Evolutionary conservation across 2,113 vertebrate species (phyloP).

Genomic region (Alosa alosa): DNA sequence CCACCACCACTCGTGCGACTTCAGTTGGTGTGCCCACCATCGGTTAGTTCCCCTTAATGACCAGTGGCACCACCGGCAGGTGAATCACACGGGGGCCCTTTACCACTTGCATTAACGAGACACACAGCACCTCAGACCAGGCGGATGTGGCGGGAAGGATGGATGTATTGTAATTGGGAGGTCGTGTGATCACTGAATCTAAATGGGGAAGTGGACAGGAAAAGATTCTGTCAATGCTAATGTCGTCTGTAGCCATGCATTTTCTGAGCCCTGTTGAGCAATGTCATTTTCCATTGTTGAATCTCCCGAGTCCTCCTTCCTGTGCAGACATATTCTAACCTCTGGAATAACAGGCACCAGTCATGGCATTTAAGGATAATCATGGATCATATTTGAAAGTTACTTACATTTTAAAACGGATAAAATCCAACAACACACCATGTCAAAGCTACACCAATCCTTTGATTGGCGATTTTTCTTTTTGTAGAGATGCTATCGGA

Average conservation of each 20-base stretch:
- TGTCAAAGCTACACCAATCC: no score
- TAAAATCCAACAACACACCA: background rate
- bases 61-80: background rate
- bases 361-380: background rate
- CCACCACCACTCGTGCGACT: background rate
- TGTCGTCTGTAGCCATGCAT: no score
- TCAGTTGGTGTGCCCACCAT: background rate
- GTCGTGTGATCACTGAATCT: background rate
- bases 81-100: background rate
- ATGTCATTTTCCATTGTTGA: background rate
- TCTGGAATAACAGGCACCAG: background rate
- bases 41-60: background rate
- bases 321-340: background rate
- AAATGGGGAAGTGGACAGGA: background rate
- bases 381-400: background rate
- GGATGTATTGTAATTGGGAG: background rate
- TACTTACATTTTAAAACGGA: background rate
- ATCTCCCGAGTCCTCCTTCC: background rate
- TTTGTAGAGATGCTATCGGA: background rate
- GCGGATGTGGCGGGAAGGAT: background rate
- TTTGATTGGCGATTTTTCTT: background rate
- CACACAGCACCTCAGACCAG: background rate
- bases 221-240: background rate
- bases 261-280: background rate
- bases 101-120: background rate